A percentile compares a stretch with the other conserved stretches of the same genome.
Conservation (phyloP, 2,113 vertebrate species). For the Lathamus discolor region DNA sequence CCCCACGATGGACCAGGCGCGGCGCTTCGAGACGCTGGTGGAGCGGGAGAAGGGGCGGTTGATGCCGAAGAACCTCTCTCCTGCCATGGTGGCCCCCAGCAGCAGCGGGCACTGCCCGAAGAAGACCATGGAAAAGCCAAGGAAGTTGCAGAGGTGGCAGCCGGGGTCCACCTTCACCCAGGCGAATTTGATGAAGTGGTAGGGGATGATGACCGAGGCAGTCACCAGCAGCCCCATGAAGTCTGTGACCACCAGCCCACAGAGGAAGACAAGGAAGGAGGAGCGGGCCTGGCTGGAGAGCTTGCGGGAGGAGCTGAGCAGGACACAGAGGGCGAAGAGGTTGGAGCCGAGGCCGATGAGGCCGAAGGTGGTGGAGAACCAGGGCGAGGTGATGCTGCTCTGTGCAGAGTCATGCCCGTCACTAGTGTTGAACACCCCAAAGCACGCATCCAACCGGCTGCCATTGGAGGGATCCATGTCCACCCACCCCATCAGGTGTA, state of each 20-base stretch:
- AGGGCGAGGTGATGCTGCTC: conserved; percentile 71
- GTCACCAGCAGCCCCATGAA: conserved; percentile 92
- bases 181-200: conserved; percentile 76
- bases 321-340: conserved; percentile 86
- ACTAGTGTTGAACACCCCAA: conserved; percentile 25
- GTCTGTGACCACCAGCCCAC: conserved; percentile 90
- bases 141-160: conserved; percentile 91
- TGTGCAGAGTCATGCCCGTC: background rate
- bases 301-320: conserved; percentile 79
- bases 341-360: conserved; percentile 88
- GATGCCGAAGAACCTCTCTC: conserved; percentile 91
- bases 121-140: conserved; percentile 95
- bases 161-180: conserved; percentile 81
- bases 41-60: conserved; percentile 86
- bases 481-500: background rate
- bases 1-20: conserved; percentile 80
- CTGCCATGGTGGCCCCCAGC: conserved; percentile 88
- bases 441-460: conserved; percentile 20
- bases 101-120: conserved; percentile 90
- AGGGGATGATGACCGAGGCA: conserved; percentile 83
- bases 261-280: conserved; percentile 90
- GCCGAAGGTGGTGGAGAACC: conserved; percentile 81
- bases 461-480: background rate
- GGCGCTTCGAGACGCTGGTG: conserved; percentile 66
- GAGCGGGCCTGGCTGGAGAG: conserved; percentile 77